Conservation (phyloP, 1,140 invertebrate genomes). For the Drosophila varians region DNA sequence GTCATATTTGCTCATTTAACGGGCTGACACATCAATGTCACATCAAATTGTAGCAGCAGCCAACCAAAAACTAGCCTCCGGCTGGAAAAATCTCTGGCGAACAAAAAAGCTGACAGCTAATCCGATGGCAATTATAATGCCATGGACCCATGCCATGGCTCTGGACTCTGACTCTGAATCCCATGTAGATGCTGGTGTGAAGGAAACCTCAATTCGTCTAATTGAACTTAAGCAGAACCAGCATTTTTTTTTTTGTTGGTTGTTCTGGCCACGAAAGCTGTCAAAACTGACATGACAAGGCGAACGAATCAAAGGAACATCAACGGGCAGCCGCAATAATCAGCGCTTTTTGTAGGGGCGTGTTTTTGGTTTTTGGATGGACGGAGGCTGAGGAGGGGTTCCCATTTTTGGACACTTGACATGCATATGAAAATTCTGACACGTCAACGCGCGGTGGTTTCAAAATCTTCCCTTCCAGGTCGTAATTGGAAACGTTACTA, state of each 20-base stretch:
- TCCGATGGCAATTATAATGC: conserved; percentile 81
- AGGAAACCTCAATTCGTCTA: conserved; percentile 73
- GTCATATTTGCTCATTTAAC: conserved; percentile 83
- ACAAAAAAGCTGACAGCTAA: conserved; percentile 77
- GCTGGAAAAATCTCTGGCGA: conserved; percentile 38
- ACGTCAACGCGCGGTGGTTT: conserved; percentile 76
- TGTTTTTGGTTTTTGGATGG: conserved; percentile 10
- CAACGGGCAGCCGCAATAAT: conserved; percentile 60
- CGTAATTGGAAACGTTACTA: conserved; percentile 73
- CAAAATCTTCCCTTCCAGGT: conserved; percentile 1
- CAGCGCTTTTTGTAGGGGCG: conserved; percentile 73
- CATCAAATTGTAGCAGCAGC: conserved; percentile 60
- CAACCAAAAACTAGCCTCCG: conserved; percentile 50
- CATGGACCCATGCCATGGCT: conserved; percentile 53
- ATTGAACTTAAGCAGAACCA: conserved; percentile 82
- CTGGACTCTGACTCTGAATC: conserved; percentile 5
- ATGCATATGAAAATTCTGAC: conserved; percentile 83
- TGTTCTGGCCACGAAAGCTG: conserved; percentile 54
- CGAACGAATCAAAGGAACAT: conserved; percentile 68
- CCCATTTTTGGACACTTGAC: conserved; percentile 75
- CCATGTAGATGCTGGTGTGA: conserved; percentile 37
- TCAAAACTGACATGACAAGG: conserved; percentile 83
- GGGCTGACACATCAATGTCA: conserved; percentile 83
- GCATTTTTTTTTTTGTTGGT: conserved; percentile 55
- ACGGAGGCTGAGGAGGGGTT: background rate